Evolutionary conservation across 2,888 invertebrate genomes (phyloP).

Genomic region (Pristionchus entomophagus): DNA sequence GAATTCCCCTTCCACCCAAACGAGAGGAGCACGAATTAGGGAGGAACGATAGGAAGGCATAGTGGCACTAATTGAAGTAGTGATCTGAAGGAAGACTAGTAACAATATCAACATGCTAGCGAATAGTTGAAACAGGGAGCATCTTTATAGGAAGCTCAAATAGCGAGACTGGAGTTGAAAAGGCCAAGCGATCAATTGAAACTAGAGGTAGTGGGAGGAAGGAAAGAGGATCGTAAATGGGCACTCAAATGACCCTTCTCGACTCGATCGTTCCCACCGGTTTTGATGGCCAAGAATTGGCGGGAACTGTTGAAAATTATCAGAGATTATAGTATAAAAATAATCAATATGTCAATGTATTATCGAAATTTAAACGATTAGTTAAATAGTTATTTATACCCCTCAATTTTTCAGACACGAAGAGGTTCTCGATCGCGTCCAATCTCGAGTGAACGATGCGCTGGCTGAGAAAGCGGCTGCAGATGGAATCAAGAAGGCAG

Average conservation of each 20-base stretch:
- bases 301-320: neutral
- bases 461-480: slow-evolving; percentile 56
- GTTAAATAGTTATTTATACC: too few relatives aligned
- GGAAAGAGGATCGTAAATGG: slow-evolving; percentile 12
- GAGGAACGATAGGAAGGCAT: neutral
- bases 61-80: neutral
- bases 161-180: neutral
- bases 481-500: slow-evolving; percentile 61
- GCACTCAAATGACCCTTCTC: neutral
- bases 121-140: neutral
- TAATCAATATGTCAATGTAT: too few relatives aligned
- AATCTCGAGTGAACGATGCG: slow-evolving; percentile 58
- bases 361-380: too few relatives aligned
- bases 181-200: neutral
- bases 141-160: neutral
- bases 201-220: neutral
- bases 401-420: slow-evolving; percentile 52
- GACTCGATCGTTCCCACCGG: neutral
- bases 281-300: neutral
- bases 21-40: neutral
- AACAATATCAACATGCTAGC: too few relatives aligned
- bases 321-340: too few relatives aligned
- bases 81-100: neutral
- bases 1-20: slow-evolving; percentile 14
- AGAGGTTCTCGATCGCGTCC: slow-evolving; percentile 57